Base-by-base conservation (phyloP, 2,888 invertebrate genomes). In the Oscheius sp. region DNA sequence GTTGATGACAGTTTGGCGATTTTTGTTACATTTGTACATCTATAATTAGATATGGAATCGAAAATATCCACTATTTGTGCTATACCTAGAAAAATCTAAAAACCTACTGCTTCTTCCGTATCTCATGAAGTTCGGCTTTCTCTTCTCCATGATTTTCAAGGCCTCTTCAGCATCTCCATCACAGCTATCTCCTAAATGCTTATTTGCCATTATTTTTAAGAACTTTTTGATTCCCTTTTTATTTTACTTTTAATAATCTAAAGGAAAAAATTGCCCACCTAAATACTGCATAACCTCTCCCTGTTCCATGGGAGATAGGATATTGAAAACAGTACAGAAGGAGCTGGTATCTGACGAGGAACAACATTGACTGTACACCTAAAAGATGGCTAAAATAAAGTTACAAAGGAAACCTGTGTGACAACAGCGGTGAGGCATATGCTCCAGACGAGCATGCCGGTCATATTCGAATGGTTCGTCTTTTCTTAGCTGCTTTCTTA, bases 71-170 rank as follows among this genome's bases (percentile, higher is more conserved):
- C n/a, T n/a, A n/a, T n/a, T n/a, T n/a, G n/a, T n/a, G n/a, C n/a
- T n/a, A 36, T 36, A 36, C 45, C 9, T 5, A 20, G 24, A 47
- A 47, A 17, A 20, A 12, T 3, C 54, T 22, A 17, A n/a, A 47
- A 45, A 20, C 57, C 30, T 41, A 75, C 76, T 72, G 41, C 79
- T 80, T 49, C 84, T 71, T 47, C 84, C 84, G 66, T 80, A 84
- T 68, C 84, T 72, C 72, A 84, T 81, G 66, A 84, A 84, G 72
- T 84, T 84, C 5, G 83, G 83, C 70, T 84, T 84, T 67, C 83
- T 77, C 69, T 84, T 84, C 61, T 83, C 81, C 79, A 83, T 78
- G 49, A 66, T 72, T 57, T 79, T 78, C 50, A 79, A 62, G 20
- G 76, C 80, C 51, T 71, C 73, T 12, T 80, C 77, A 38, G 74